Conservation (phyloP, 1,140 invertebrate genomes). For the Drosophila takahashii region DNA sequence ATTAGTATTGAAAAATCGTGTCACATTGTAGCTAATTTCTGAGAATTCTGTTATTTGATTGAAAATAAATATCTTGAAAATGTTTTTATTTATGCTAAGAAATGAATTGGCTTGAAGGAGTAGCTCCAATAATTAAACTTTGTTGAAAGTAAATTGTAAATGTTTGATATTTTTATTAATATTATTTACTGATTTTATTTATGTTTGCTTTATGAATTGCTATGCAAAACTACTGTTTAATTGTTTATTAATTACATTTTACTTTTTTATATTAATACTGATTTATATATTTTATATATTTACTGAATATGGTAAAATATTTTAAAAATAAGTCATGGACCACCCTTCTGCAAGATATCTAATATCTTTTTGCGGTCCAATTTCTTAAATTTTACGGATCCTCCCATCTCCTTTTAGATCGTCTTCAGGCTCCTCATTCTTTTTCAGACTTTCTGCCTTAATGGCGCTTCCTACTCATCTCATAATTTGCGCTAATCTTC, state of each 20-base stretch:
- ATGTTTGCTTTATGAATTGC: no score
- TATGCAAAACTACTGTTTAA: no score
- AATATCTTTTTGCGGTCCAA: neutral
- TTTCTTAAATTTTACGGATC: neutral
- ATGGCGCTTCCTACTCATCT: conserved; percentile 47
- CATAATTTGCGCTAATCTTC: conserved; percentile 58
- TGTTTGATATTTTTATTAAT: neutral
- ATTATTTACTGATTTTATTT: no score
- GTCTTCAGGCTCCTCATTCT: neutral
- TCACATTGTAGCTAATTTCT: neutral
- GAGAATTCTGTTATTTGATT: neutral
- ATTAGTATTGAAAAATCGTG: neutral
- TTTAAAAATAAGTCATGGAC: neutral
- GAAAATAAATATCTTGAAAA: neutral
- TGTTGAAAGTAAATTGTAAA: neutral
- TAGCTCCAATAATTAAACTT: neutral
- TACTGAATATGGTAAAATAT: no score
- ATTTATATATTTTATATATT: no score
- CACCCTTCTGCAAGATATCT: neutral
- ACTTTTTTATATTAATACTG: no score
- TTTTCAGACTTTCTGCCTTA: neutral
- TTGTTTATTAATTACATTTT: no score
- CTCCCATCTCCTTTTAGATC: neutral
- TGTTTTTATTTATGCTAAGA: neutral
- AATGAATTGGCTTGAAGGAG: neutral